Conservation (phyloP, 2,888 invertebrate species). For the Eumacrocentrus americanus region DNA sequence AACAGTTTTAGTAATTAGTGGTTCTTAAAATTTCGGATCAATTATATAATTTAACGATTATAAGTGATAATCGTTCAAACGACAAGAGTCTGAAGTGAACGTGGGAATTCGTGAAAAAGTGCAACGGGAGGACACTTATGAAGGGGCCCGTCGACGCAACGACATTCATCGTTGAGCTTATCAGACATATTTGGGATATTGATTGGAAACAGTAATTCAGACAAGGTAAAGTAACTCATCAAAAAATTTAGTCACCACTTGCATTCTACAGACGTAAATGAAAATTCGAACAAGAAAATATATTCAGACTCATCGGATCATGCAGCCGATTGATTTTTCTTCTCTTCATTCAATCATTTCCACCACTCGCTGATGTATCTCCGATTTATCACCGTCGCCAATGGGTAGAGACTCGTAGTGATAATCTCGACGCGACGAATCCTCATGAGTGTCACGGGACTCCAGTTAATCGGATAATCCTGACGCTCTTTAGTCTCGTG, state of each 20-base stretch:
- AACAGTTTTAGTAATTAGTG: conserved; percentile 35
- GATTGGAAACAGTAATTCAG: conserved; percentile 54
- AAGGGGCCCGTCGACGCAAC: conserved; percentile 51
- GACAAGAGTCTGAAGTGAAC: neutral
- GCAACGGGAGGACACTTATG: conserved; percentile 53
- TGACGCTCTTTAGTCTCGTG: conserved; percentile 4
- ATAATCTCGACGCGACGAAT: conserved; percentile 4
- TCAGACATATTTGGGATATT: conserved; percentile 55
- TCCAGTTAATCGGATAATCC: conserved; percentile 26
- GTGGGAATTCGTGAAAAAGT: conserved; percentile 12
- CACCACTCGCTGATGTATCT: no score
- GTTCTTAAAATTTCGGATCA: conserved; percentile 19
- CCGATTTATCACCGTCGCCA: no score
- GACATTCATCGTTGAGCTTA: conserved; percentile 48
- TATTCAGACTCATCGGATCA: no score
- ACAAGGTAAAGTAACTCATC: conserved; percentile 44
- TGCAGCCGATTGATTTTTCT: no score
- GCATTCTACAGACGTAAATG: neutral
- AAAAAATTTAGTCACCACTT: neutral
- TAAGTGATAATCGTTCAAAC: no score
- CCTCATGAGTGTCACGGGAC: conserved; percentile 19
- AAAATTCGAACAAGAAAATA: neutral
- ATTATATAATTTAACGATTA: neutral
- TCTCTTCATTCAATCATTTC: no score
- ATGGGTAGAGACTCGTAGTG: no score